These are phyloP conservation scores for Mesopsocus fuscifrons DNA, from an alignment of 2,888 invertebrate species.

Conservation along the genomic window DNA sequence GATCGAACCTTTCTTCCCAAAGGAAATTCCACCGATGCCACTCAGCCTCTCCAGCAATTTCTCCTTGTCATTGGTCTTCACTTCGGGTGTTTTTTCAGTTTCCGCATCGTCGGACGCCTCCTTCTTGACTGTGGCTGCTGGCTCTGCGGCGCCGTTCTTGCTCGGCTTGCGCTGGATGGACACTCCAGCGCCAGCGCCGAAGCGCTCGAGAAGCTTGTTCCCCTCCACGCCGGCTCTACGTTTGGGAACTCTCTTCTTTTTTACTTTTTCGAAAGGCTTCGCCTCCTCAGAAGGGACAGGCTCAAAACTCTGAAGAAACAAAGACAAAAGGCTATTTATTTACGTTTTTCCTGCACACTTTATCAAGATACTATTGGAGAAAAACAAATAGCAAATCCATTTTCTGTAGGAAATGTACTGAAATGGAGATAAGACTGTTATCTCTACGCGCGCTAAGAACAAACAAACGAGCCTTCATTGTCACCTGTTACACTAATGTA, in stretches of 20 bases:
- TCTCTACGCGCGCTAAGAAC: too few species aligned
- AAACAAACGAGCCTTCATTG: too few species aligned
- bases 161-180: background rate
- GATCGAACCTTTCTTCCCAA: background rate
- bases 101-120: background rate
- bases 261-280: background rate
- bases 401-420: too few species aligned
- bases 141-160: background rate
- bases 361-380: too few species aligned
- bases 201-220: constrained; percentile 5
- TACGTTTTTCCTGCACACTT: too few species aligned
- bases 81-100: background rate
- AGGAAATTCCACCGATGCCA: constrained; percentile 3
- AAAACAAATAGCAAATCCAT: too few species aligned
- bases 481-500: too few species aligned
- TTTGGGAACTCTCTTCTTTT: constrained; percentile 2
- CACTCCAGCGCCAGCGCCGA: background rate
- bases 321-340: too few species aligned
- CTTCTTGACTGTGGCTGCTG: background rate
- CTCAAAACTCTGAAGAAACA: too few species aligned
- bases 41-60: background rate
- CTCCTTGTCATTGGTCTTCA: background rate
- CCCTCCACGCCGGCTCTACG: background rate
- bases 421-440: too few species aligned
- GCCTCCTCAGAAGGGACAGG: too few species aligned